Evolutionary conservation across 2,888 invertebrate species (phyloP), one percentile per base, ranked within the genome.

Genomic region (Oligia latruncula): DNA sequence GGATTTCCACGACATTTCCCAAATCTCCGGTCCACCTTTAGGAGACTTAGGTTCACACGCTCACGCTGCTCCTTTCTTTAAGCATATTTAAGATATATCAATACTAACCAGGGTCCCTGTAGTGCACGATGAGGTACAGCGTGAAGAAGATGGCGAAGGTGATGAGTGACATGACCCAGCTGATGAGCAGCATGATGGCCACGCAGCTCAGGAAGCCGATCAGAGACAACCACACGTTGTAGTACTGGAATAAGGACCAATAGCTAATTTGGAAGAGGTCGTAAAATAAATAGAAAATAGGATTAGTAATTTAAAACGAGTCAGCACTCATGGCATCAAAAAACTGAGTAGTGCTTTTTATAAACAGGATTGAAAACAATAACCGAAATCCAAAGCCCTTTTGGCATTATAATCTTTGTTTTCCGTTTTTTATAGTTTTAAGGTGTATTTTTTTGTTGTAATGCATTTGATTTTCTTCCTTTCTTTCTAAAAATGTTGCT

Each of bases 131-230:
- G 89, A 99, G 97, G 95, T 99, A 99, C 43, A 99, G 97, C 0
- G 98, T 98, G 92, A 99, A 98, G 92, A 99, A 98, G 78, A 99
- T 97, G 86, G 98, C 98, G 92, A 99, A 98, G 0, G 99, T 99
- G 87, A 99, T 97, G n/a, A 99, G 97, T 0, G 99, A 99, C 83
- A 99, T 99, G 92, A 98, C 97, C 98, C 99, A 99, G 93, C 99
- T 98, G 93, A 99, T 99, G 71, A 99, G 97, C 94, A 99, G 98
- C 99, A 99, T 99, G 84, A 99, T 99, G 60, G 97, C 98, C 73
- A 98, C 98, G 91, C 99, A 99, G 90, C 98, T 95, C 82, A 98
- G 96, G 93, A 99, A 98, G 1, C 99, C 99, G 71, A 97, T 91
- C 74, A 99, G 96, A 79, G 99, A 99, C 49, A 99, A 90, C 99